Conservation (phyloP, 2,888 invertebrate genomes). For the Pseudococcus longispinus region DNA sequence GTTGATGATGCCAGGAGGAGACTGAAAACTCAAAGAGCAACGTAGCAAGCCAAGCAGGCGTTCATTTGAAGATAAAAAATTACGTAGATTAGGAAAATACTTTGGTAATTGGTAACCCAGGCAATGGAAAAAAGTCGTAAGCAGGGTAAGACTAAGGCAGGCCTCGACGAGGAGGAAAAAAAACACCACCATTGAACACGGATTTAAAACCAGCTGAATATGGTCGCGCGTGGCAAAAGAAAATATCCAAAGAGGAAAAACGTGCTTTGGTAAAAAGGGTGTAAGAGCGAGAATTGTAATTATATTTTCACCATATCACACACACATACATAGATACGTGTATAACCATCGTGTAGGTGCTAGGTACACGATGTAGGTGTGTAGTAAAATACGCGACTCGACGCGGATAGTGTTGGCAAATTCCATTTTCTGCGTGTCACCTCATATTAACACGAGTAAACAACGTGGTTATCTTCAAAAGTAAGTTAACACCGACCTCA, state of each 20-base stretch:
- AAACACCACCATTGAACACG: not conserved
- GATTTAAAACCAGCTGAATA: not conserved
- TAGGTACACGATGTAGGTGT: too few species aligned
- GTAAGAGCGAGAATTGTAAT: constrained; percentile 16
- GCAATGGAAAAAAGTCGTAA: not conserved
- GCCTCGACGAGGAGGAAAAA: not conserved
- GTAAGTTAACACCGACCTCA: constrained; percentile 39
- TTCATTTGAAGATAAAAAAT: not conserved
- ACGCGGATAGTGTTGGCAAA: constrained; percentile 25
- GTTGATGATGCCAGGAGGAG: not conserved
- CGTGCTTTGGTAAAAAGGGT: constrained; percentile 1
- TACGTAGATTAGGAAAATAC: not conserved
- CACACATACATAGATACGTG: not conserved
- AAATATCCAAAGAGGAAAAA: constrained; percentile 13
- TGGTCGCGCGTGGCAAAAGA: not conserved
- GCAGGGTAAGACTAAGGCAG: not conserved
- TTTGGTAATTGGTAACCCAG: not conserved
- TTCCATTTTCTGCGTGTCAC: constrained; percentile 39
- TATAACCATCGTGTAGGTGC: not conserved
- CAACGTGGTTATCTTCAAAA: constrained; percentile 39
- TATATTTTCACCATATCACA: constrained; percentile 22
- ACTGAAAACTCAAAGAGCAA: not conserved
- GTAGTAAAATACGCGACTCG: not conserved
- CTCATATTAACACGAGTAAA: constrained; percentile 38
- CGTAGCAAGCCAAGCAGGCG: not conserved